phyloP scores from a whole-genome alignment of 2,797 vertebrate genomes.

The Malacoctenus gilli region DNA sequence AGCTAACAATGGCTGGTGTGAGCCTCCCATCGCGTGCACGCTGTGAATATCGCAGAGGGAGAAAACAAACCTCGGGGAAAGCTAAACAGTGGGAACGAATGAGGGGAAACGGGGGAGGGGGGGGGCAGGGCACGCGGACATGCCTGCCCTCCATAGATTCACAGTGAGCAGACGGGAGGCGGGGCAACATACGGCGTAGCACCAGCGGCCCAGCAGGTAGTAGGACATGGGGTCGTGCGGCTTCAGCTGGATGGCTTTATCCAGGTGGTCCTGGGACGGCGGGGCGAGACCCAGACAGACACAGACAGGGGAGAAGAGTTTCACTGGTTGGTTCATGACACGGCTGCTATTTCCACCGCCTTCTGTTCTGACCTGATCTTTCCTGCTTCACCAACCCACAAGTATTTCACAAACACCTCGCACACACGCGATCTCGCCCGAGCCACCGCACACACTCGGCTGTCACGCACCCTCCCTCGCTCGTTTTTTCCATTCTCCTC shows the following conservation, averaged over 20 bases:
- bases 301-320: constrained; percentile 46
- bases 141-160: constrained; percentile 31
- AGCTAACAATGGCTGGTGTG: constrained; percentile 57
- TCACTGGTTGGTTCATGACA: constrained; percentile 63
- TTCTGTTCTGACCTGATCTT: constrained; percentile 72
- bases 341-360: constrained; percentile 57
- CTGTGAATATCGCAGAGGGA: constrained; percentile 22
- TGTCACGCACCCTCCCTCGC: constrained; percentile 47
- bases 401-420: constrained; percentile 74
- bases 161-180: constrained; percentile 16
- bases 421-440: constrained; percentile 62
- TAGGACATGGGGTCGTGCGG: constrained; percentile 93
- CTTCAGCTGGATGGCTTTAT: constrained; percentile 93
- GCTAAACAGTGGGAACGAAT: constrained; percentile 51
- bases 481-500: constrained; percentile 50
- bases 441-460: constrained; percentile 42
- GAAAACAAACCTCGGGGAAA: constrained; percentile 55
- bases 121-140: constrained; percentile 4
- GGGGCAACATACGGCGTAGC: constrained; percentile 89
- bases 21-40: constrained; percentile 20
- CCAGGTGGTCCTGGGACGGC: constrained; percentile 89
- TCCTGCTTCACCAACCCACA: constrained; percentile 74
- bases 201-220: constrained; percentile 97
- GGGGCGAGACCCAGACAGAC: constrained; percentile 33
- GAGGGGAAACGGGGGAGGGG: constrained; percentile 44